phyloP scores from a whole-genome alignment of 1,140 invertebrate genomes.

The Drosophila sp. region DNA sequence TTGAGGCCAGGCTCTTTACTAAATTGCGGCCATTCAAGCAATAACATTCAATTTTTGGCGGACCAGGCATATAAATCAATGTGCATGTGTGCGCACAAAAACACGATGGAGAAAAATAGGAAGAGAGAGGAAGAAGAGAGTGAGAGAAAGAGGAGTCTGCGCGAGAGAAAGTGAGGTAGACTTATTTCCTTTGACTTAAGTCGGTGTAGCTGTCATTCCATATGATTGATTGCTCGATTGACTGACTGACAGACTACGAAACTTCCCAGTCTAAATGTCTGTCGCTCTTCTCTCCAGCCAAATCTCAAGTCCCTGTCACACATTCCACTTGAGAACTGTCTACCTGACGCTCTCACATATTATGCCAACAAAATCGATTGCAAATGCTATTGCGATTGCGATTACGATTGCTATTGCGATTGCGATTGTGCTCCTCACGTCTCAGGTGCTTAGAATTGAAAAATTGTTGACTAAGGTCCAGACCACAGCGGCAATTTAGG shows the following conservation, averaged over 20 bases:
- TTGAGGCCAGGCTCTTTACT: conserved; percentile 67
- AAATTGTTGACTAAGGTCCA: conserved; percentile 29
- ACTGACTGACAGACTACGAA: conserved; percentile 70
- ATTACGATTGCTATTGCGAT: neutral
- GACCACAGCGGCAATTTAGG: conserved; percentile 8
- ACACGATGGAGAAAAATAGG: neutral
- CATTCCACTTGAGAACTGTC: conserved; percentile 9
- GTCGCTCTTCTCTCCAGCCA: no score
- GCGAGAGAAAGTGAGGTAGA: conserved; percentile 1
- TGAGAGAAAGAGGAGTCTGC: neutral
- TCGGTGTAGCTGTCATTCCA: conserved; percentile 73
- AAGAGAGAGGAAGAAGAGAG: conserved; percentile 1
- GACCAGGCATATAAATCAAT: conserved; percentile 75
- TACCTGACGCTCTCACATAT: conserved; percentile 23
- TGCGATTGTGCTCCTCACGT: neutral
- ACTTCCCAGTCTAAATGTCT: conserved; percentile 7
- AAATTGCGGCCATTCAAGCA: conserved; percentile 80
- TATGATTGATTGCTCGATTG: conserved; percentile 80
- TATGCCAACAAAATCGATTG: conserved; percentile 17
- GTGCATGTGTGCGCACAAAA: conserved; percentile 44
- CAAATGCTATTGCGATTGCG: conserved; percentile 1
- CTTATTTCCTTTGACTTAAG: conserved; percentile 69
- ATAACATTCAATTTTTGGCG: conserved; percentile 82
- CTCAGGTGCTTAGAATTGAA: conserved; percentile 6
- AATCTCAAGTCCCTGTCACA: neutral